Evolutionary conservation across 2,113 vertebrate species (phyloP).

Genomic region (Excalfactoria chinensis): DNA sequence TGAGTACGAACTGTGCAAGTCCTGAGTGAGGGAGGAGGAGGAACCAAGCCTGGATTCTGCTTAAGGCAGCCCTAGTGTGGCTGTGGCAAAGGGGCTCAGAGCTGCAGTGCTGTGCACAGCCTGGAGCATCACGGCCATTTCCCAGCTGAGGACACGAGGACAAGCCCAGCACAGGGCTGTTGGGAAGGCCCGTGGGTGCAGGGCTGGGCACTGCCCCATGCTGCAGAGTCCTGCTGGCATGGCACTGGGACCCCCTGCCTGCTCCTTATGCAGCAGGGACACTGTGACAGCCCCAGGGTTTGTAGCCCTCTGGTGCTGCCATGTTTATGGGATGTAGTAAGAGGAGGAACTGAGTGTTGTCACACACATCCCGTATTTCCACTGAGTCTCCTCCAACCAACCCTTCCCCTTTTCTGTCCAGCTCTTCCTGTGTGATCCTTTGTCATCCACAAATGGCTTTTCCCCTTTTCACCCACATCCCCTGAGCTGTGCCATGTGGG

Average conservation of each 20-base stretch:
- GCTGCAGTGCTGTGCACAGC: too few relatives aligned
- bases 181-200: neutral
- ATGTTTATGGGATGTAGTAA: neutral
- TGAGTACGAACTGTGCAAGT: neutral
- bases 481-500: neutral
- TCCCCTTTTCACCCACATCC: neutral
- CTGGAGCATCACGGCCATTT: rapidly evolving
- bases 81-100: neutral
- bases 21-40: neutral
- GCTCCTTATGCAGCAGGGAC: neutral
- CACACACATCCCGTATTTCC: neutral
- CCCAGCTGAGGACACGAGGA: neutral
- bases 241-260: neutral
- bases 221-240: neutral
- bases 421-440: constrained; percentile 5
- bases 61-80: neutral
- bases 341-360: constrained; percentile 36
- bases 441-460: neutral
- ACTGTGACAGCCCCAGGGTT: neutral
- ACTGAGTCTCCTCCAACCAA: constrained; percentile 5
- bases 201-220: neutral
- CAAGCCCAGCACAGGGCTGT: neutral
- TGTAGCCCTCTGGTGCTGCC: neutral
- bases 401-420: constrained; percentile 36
- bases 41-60: neutral